phyloP scores from a whole-genome alignment of 2,888 invertebrate genomes.

The Epinotia ramella region DNA sequence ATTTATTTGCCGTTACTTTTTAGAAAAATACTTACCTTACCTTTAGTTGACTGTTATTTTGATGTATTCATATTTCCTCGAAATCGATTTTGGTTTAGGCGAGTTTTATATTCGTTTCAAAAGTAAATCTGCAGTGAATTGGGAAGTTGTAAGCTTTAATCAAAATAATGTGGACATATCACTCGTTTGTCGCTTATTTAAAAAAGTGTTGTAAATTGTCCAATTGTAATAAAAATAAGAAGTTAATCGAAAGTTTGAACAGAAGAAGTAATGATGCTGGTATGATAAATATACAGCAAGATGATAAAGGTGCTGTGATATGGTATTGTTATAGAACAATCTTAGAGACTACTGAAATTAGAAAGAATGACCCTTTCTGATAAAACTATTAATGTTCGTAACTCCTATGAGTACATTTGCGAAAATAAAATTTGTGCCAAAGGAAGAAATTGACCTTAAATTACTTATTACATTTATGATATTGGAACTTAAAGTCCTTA shows the following conservation, averaged over 20 bases:
- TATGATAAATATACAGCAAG: constrained; percentile 60
- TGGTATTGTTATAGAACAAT: constrained; percentile 66
- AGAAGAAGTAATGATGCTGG: constrained; percentile 63
- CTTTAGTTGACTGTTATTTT: constrained; percentile 56
- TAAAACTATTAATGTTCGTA: constrained; percentile 48
- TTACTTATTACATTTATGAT: constrained; percentile 15
- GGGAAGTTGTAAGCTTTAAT: constrained; percentile 71
- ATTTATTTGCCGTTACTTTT: constrained; percentile 66
- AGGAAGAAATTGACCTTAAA: constrained; percentile 17
- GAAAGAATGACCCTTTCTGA: constrained; percentile 56
- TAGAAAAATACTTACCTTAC: constrained; percentile 50
- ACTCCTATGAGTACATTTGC: constrained; percentile 27
- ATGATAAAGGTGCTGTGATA: constrained; percentile 74
- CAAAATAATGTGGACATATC: constrained; percentile 72
- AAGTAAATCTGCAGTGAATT: constrained; percentile 46
- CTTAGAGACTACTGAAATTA: constrained; percentile 59
- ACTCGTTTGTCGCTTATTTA: constrained; percentile 56
- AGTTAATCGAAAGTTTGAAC: constrained; percentile 50
- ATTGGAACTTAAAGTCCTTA: constrained; percentile 11
- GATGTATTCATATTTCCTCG: constrained; percentile 42
- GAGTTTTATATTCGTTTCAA: constrained; percentile 11
- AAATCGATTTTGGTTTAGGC: constrained; percentile 46
- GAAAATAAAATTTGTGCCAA: constrained; percentile 31
- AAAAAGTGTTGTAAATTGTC: constrained; percentile 58
- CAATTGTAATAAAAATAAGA: constrained; percentile 61